A percentile compares a stretch with the other conserved stretches of the same genome.
Evolutionary conservation across 2,888 invertebrate species (phyloP).

Genomic region (Adelphocoris suturalis): DNA sequence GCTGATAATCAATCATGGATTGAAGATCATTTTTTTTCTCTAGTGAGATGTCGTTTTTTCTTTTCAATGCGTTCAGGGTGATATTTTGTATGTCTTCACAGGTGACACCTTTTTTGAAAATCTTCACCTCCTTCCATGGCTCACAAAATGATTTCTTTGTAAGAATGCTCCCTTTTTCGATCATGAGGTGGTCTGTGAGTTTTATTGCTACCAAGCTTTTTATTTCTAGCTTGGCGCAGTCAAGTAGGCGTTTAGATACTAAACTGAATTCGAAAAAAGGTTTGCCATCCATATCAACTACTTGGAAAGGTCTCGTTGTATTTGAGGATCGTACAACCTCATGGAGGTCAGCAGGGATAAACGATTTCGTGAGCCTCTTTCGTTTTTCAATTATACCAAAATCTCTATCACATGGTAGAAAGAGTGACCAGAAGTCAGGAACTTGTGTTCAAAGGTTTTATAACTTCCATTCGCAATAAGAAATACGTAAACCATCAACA

Average conservation of each 20-base stretch:
- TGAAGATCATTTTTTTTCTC: conserved; percentile 12
- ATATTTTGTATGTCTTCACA: conserved; percentile 18
- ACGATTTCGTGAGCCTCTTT: conserved; percentile 2
- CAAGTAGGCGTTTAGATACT: conserved; percentile 18
- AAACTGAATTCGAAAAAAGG: conserved; percentile 14
- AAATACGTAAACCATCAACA: conserved; percentile 18
- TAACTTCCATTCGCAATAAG: conserved; percentile 20
- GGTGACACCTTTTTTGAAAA: conserved; percentile 19
- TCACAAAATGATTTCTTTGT: conserved; percentile 20
- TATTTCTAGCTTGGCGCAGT: conserved; percentile 25
- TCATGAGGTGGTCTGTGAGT: conserved; percentile 20
- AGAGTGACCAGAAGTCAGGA: conserved; percentile 25
- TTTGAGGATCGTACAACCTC: conserved; percentile 15
- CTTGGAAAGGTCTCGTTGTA: conserved; percentile 1
- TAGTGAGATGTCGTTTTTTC: conserved; percentile 14
- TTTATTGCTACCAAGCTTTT: conserved; percentile 25
- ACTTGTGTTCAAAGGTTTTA: conserved; percentile 20
- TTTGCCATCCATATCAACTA: background rate
- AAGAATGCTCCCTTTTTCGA: conserved; percentile 19
- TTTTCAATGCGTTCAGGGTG: conserved; percentile 14
- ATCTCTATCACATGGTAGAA: conserved; percentile 25
- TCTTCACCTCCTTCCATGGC: conserved; percentile 25
- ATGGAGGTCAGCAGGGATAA: background rate
- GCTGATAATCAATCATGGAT: conserved; percentile 6
- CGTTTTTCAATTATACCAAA: conserved; percentile 20